phyloP scores from a whole-genome alignment of 2,888 invertebrate genomes.

The Hirudinaria manillensis region DNA sequence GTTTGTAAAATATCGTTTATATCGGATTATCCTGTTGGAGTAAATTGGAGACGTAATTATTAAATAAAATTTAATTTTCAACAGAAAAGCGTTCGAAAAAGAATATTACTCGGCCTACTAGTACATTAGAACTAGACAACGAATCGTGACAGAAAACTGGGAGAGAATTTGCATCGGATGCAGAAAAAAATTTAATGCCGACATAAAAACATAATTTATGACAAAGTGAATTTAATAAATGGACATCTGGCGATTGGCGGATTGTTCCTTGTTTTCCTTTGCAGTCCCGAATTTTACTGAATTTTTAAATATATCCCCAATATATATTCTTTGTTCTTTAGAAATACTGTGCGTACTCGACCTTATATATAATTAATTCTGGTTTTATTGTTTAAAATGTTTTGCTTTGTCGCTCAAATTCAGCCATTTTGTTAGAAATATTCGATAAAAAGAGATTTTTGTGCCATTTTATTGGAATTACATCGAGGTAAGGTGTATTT shows the following conservation, averaged over 20 bases:
- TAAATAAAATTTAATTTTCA: too few species aligned
- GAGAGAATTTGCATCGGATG: not conserved
- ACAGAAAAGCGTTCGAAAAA: not conserved
- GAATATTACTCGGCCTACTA: too few species aligned
- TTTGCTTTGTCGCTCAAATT: conserved; percentile 17
- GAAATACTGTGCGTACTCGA: conserved; percentile 14
- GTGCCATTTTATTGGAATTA: conserved; percentile 12
- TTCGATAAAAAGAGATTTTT: conserved; percentile 20
- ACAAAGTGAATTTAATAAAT: not conserved
- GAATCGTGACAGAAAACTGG: too few species aligned
- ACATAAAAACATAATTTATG: conserved; percentile 8
- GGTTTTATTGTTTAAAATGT: conserved; percentile 26
- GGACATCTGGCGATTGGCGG: not conserved
- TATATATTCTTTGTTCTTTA: conserved; percentile 26
- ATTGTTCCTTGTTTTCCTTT: conserved; percentile 20
- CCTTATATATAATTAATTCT: conserved; percentile 27
- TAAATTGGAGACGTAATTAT: too few species aligned
- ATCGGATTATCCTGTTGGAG: too few species aligned
- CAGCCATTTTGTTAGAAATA: conserved; percentile 8
- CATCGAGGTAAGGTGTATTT: conserved; percentile 9
- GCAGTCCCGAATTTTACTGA: conserved; percentile 20
- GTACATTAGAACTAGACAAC: too few species aligned
- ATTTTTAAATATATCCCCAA: conserved; percentile 5
- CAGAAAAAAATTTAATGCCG: not conserved
- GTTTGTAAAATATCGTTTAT: too few species aligned